A percentile compares a stretch with the other conserved stretches of the same genome.
These are phyloP conservation scores for Procavia capensis DNA, from an alignment of 2,113 vertebrate species.

Conservation along the genomic window DNA sequence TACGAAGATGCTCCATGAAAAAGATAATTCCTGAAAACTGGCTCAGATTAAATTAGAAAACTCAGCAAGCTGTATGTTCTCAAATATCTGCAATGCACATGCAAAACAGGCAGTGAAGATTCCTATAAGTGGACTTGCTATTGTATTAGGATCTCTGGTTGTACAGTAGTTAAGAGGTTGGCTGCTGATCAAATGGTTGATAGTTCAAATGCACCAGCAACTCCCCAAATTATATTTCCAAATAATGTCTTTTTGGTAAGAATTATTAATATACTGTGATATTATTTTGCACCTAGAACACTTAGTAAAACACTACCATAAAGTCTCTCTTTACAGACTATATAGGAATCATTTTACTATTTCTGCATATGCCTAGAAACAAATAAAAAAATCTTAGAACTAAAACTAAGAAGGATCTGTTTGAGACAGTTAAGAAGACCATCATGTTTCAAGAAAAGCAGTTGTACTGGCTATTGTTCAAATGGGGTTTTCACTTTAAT, in stretches of 20 bases:
- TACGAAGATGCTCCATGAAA: not conserved
- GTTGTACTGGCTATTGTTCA: not conserved
- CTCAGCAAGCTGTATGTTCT: not conserved
- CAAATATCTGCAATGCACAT: not conserved
- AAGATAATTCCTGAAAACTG: not conserved
- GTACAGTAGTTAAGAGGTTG: no score
- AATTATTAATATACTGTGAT: not conserved
- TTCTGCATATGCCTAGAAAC: not conserved
- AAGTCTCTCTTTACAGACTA: not conserved
- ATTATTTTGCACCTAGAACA: not conserved
- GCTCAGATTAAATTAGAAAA: not conserved
- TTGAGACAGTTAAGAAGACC: not conserved
- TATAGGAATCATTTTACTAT: not conserved
- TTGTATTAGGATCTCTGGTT: not conserved
- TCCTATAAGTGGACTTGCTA: not conserved
- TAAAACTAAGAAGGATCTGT: accelerated
- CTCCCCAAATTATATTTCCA: not conserved
- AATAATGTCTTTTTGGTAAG: not conserved
- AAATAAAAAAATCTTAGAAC: not conserved
- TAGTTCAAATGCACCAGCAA: no score
- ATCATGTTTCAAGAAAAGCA: not conserved
- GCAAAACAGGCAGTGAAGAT: not conserved
- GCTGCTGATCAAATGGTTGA: no score
- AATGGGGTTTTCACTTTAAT: not conserved
- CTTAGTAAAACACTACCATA: not conserved